These are phyloP conservation scores for Acrocephalus scirpaceus DNA, from an alignment of 2,797 vertebrate species.

Conservation along the genomic window DNA sequence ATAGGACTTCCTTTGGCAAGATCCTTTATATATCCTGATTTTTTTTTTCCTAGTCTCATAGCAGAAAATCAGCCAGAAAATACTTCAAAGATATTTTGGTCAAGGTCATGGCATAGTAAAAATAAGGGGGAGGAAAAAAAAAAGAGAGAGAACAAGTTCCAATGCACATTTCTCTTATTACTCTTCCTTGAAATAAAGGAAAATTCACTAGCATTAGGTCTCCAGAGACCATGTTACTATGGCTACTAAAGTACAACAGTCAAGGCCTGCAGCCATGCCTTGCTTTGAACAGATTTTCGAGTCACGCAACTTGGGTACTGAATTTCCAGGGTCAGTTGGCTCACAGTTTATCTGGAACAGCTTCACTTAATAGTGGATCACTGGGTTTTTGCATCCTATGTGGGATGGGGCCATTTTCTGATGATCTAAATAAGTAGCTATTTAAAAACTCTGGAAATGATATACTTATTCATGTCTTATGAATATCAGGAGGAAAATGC, in stretches of 20 bases:
- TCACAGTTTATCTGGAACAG: constrained; percentile 66
- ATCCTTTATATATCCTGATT: constrained; percentile 66
- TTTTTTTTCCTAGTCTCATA: constrained; percentile 58
- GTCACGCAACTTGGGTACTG: constrained; percentile 79
- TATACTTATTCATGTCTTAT: constrained; percentile 33
- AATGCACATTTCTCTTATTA: constrained; percentile 71
- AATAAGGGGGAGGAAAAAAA: constrained; percentile 13
- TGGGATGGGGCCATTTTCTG: constrained; percentile 27
- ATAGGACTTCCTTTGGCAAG: constrained; percentile 68
- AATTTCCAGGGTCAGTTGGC: constrained; percentile 75
- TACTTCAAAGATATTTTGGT: constrained; percentile 80
- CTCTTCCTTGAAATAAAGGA: constrained; percentile 77
- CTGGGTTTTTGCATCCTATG: constrained; percentile 17
- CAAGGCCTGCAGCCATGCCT: constrained; percentile 69
- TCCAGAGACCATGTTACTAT: constrained; percentile 74
- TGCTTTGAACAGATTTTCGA: constrained; percentile 73
- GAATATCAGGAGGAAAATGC: constrained; percentile 15
- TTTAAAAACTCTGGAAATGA: constrained; percentile 65
- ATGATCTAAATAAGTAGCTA: constrained; percentile 62
- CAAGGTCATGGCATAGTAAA: constrained; percentile 75
- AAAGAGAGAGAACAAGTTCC: constrained; percentile 51
- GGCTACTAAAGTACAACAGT: constrained; percentile 78
- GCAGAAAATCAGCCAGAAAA: constrained; percentile 71
- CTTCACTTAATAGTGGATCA: constrained; percentile 60
- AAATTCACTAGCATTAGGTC: constrained; percentile 70